Conservation (phyloP, 1,140 invertebrate species). For the Papilio polyxenes region DNA sequence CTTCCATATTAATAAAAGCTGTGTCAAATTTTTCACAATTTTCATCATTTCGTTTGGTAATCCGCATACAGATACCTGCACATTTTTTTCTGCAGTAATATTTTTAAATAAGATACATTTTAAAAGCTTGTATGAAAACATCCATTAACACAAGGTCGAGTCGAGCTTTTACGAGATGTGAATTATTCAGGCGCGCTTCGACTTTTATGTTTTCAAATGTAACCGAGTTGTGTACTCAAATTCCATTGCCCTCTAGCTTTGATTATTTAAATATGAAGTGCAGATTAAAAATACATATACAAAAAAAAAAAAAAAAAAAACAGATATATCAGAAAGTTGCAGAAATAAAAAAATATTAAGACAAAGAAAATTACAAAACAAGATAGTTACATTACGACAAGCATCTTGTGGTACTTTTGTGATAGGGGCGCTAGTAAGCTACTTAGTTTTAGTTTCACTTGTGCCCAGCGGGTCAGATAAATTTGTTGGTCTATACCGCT, state of each 20-base stretch:
- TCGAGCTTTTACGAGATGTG: slow-evolving; percentile 17
- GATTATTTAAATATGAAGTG: slow-evolving; percentile 2
- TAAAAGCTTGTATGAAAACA: slow-evolving; percentile 26
- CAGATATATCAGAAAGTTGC: too few relatives aligned
- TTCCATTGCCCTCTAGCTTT: slow-evolving; percentile 20
- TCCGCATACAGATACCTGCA: not conserved
- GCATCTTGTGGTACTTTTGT: too few relatives aligned
- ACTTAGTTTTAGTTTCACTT: too few relatives aligned
- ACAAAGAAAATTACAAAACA: too few relatives aligned
- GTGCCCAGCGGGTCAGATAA: too few relatives aligned
- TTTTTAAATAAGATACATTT: slow-evolving; percentile 17
- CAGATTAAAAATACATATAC: not conserved
- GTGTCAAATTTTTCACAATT: too few relatives aligned
- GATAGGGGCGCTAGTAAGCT: too few relatives aligned
- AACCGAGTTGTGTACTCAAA: slow-evolving; percentile 3
- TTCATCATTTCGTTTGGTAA: not conserved
- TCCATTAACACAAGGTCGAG: slow-evolving; percentile 24
- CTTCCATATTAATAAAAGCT: too few relatives aligned
- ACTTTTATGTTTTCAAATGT: slow-evolving; percentile 24
- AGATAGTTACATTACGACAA: too few relatives aligned
- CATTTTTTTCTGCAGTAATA: not conserved
- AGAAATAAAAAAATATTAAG: too few relatives aligned
- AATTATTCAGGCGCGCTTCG: not conserved
- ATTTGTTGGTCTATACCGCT: too few relatives aligned
- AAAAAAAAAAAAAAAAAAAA: too few relatives aligned